Base-by-base conservation (phyloP, 2,113 vertebrate species). In the Pelobates fuscus region DNA sequence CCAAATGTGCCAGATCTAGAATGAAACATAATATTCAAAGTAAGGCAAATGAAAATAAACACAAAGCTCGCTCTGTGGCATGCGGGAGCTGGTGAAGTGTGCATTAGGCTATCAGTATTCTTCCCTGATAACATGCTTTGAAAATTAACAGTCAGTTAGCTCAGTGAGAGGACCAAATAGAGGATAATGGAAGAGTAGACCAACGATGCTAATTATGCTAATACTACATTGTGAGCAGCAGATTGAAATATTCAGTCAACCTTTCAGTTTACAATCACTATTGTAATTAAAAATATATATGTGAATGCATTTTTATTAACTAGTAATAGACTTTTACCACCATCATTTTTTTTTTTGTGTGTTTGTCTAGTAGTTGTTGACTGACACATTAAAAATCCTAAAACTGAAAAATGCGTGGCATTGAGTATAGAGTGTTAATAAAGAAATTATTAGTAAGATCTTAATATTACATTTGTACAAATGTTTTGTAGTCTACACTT, bases 151-250 rank as follows among this genome's bases (percentile, higher is more conserved):
- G 43, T 49, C 41, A 66, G 43, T 49, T 21, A 66, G 59, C 25
- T 30, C 29, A 71, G 41, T 61, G 30, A 71, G 24, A 46, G 37
- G 37, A 61, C 69, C 41, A 61, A 60, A 71, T 14, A 46, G 57
- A 46, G 32, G 57, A 71, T 60, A 71, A 62, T 52, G 25, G 57
- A 62, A 17, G 43, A 61, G 25, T 61, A 71, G 41, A 21, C 58
- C 58, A 61, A 71, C 46, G 49, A 71, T 71, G 69, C 32, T 71
- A 71, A 71, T 71, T 46, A 71, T 58, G 20, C 32, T 70, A 70
- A 71, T 63, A n/a, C n/a, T n/a, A 24, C 44, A 46, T 72, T 62
- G 60, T 63, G 57, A 61, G 60, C 58, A 71, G 52, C 21, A 63
- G 26, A 71, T 71, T 61, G 44, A 72, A 62, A 72, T 72, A 72